Percentiles rank a stretch among this genome's conserved stretches.
Conservation (phyloP, 2,888 invertebrate species). For the Coronaproctus castanopsis region DNA sequence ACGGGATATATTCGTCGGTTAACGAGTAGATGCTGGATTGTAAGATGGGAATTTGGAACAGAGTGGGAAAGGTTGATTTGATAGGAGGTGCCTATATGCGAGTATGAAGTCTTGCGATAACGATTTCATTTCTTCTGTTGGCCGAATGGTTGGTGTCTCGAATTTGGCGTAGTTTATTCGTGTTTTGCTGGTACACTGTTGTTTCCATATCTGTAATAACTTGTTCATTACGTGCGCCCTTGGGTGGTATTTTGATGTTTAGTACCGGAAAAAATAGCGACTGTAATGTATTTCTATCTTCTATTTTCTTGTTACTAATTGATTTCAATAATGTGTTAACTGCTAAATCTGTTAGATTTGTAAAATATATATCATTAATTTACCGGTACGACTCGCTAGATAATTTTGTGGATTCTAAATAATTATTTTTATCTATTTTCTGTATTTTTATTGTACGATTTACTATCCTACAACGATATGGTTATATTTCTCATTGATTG, state of each 20-base stretch:
- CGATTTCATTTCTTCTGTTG: neutral
- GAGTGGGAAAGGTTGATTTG: neutral
- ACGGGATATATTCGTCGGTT: neutral
- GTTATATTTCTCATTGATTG: too few species aligned
- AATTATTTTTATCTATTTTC: too few species aligned
- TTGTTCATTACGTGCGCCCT: neutral
- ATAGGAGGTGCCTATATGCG: neutral
- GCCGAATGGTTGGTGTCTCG: too few species aligned
- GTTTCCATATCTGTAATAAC: neutral
- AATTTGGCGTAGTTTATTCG: neutral
- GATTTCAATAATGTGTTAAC: too few species aligned
- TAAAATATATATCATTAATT: too few species aligned
- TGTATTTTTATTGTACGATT: too few species aligned
- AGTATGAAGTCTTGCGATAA: neutral
- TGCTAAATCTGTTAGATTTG: too few species aligned
- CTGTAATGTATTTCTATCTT: too few species aligned
- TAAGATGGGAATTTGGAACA: neutral
- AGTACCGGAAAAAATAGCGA: neutral
- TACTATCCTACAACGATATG: too few species aligned
- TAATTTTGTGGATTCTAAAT: too few species aligned
- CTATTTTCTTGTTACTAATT: too few species aligned
- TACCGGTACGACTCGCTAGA: too few species aligned
- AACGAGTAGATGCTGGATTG: neutral
- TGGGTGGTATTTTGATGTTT: neutral
- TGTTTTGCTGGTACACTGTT: neutral